These are phyloP conservation scores for Helicolenus hilgendorfi DNA, from an alignment of 2,797 vertebrate genomes.

Conservation along the genomic window DNA sequence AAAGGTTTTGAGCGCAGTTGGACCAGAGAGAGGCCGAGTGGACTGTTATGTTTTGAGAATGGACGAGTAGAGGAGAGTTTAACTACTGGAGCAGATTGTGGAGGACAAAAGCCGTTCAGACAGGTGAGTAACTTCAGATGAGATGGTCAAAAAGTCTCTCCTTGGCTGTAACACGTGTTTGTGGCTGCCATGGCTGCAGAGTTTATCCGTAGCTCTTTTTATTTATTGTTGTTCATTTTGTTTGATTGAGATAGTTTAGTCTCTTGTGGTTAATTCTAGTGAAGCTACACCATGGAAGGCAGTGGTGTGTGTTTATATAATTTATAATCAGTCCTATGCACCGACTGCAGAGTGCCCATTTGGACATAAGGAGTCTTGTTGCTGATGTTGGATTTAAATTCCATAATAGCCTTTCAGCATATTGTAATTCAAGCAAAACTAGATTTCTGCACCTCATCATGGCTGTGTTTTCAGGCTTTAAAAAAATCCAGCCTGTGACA, in stretches of 20 bases:
- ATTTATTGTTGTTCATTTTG: not conserved
- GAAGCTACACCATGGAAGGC: not conserved
- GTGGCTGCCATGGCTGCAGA: not conserved
- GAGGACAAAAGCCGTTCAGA: too few species aligned
- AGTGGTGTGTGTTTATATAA: not conserved
- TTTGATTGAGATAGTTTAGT: not conserved
- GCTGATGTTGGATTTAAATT: not conserved
- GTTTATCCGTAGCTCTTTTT: not conserved
- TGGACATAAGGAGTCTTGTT: not conserved
- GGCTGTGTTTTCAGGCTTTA: too few species aligned
- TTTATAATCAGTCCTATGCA: not conserved
- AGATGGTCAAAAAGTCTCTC: not conserved
- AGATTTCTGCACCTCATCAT: too few species aligned
- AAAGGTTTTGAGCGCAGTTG: too few species aligned
- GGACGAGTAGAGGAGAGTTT: too few species aligned
- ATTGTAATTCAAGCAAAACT: too few species aligned
- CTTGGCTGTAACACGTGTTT: not conserved
- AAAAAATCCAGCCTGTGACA: too few species aligned
- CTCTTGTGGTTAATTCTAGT: not conserved
- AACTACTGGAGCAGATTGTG: too few species aligned
- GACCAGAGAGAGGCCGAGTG: too few species aligned
- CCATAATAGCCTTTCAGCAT: too few species aligned
- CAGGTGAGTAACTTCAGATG: not conserved
- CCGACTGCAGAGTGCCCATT: not conserved
- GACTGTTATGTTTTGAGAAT: too few species aligned